A percentile compares a stretch with the other conserved stretches of the same genome.
These are phyloP conservation scores for Sturnus vulgaris DNA, from an alignment of 2,113 vertebrate species.

Conservation along the genomic window DNA sequence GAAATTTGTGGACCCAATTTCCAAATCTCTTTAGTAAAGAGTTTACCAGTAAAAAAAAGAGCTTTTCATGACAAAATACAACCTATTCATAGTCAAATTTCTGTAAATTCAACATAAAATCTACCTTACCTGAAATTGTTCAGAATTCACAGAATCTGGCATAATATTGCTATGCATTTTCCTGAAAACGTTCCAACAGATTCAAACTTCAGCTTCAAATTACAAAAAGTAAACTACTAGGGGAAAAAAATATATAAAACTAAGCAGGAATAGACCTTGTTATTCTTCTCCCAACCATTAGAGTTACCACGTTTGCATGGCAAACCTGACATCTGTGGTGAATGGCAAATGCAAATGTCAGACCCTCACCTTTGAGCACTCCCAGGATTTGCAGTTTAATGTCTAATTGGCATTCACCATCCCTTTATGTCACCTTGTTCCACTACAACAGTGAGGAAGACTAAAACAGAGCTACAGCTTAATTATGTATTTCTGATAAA, in stretches of 20 bases:
- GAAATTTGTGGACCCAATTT: not conserved
- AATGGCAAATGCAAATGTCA: not conserved
- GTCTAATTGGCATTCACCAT: not conserved
- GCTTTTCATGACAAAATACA: not conserved
- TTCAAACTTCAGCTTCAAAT: not conserved
- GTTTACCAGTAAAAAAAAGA: not conserved
- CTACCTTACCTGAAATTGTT: not conserved
- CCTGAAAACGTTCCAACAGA: not conserved
- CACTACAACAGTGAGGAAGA: not conserved
- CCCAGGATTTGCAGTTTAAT: not conserved
- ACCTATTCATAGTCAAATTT: not conserved
- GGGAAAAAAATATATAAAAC: rapidly evolving
- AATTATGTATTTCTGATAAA: not conserved
- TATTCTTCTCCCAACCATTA: not conserved
- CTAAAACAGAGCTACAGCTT: not conserved
- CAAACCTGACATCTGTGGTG: not conserved
- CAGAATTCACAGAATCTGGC: not conserved
- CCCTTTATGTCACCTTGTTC: not conserved
- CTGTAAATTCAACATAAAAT: not conserved
- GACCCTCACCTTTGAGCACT: not conserved
- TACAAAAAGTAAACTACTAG: not conserved
- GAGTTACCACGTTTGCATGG: not conserved
- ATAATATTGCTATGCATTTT: not conserved
- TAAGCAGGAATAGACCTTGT: not conserved
- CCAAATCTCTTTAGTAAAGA: not conserved